Conservation (phyloP, 1,140 invertebrate genomes). For the Drosophila orena region DNA sequence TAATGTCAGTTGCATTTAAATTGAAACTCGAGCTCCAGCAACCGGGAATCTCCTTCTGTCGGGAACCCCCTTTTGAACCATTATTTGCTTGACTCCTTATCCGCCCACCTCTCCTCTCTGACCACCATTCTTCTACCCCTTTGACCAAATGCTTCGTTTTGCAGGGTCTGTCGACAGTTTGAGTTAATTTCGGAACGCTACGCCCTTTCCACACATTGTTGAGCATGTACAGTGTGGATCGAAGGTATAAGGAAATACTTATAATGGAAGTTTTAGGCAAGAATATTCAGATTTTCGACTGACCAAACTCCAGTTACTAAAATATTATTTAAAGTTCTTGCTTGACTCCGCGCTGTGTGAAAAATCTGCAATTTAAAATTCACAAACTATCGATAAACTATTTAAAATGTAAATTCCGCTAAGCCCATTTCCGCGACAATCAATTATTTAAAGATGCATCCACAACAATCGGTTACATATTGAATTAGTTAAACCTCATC, state of each 20-base stretch:
- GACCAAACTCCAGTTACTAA: no score
- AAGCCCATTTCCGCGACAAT: neutral
- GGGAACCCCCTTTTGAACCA: neutral
- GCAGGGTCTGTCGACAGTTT: slow-evolving; percentile 70
- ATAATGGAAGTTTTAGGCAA: no score
- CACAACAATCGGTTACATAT: slow-evolving; percentile 12
- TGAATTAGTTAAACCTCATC: slow-evolving; percentile 9
- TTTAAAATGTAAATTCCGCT: neutral
- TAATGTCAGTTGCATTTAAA: slow-evolving; percentile 83
- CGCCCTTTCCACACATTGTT: slow-evolving; percentile 53
- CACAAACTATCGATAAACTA: no score
- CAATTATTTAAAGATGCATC: neutral
- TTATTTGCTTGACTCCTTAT: slow-evolving; percentile 2
- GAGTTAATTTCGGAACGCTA: slow-evolving; percentile 68
- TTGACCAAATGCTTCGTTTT: slow-evolving; percentile 25
- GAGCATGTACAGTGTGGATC: neutral
- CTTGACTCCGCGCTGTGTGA: no score
- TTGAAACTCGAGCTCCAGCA: slow-evolving; percentile 65
- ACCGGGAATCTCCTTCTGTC: slow-evolving; percentile 11
- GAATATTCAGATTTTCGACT: neutral
- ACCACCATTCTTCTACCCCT: slow-evolving; percentile 2
- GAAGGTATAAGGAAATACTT: slow-evolving; percentile 1
- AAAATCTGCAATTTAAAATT: no score
- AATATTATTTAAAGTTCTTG: no score
- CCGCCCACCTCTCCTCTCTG: neutral